These are phyloP conservation scores for Notiomystis cincta DNA, from an alignment of 2,113 vertebrate species.

Conservation along the genomic window DNA sequence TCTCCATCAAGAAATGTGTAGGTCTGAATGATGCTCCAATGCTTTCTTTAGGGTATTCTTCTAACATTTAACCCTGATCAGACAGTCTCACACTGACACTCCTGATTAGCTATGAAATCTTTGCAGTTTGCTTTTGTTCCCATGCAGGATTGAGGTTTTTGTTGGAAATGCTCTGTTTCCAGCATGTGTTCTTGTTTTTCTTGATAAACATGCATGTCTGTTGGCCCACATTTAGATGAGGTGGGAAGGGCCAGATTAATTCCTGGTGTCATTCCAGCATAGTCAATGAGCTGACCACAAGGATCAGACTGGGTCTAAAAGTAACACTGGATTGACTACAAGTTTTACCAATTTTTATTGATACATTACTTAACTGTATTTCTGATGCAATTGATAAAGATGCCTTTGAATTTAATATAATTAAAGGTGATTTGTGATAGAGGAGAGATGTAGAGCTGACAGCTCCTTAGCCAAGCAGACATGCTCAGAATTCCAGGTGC, in stretches of 20 bases:
- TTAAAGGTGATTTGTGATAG: background rate
- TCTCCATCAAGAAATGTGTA: background rate
- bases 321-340: background rate
- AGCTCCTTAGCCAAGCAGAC: background rate
- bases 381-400: background rate
- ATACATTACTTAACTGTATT: background rate
- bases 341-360: background rate
- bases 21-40: background rate
- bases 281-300: background rate
- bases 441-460: background rate
- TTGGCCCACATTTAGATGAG: conserved; percentile 49
- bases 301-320: background rate
- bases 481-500: background rate
- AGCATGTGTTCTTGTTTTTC: conserved; percentile 74
- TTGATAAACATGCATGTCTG: conserved; percentile 50
- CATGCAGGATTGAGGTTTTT: conserved; percentile 42
- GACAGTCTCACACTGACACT: background rate
- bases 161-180: conserved; percentile 53
- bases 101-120: background rate
- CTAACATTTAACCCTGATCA: background rate
- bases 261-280: conserved; percentile 4
- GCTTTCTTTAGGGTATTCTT: background rate
- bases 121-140: conserved; percentile 30
- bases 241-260: conserved; percentile 3
- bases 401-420: background rate